Conservation (phyloP, 2,113 vertebrate species). For the Sitta europaea region DNA sequence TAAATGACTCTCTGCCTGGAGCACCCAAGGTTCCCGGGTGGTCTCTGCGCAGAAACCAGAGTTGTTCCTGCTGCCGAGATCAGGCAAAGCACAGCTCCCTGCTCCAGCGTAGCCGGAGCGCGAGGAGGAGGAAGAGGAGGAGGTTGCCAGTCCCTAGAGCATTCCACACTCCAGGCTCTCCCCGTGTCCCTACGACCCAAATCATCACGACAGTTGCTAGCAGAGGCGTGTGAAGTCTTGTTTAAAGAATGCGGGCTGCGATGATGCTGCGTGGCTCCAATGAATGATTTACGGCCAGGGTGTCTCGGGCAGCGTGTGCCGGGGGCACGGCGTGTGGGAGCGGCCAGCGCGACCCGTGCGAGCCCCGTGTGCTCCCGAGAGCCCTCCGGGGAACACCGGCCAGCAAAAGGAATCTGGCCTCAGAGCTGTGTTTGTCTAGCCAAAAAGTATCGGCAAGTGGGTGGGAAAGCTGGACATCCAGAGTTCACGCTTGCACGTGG, state of each 20-base stretch:
- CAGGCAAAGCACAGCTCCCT: background rate
- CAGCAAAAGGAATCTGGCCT: background rate
- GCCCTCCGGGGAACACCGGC: background rate
- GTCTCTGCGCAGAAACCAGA: background rate
- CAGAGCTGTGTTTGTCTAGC: background rate
- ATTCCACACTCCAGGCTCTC: background rate
- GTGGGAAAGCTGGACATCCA: background rate
- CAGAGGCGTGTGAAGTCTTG: background rate
- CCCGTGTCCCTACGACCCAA: background rate
- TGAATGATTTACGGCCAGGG: background rate
- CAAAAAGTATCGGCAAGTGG: background rate
- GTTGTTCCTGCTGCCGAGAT: background rate
- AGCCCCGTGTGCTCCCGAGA: background rate
- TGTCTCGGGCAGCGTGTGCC: background rate
- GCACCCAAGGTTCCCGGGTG: slow-evolving; percentile 39
- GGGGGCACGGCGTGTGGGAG: background rate
- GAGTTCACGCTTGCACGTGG: background rate
- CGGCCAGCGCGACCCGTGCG: background rate
- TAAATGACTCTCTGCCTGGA: slow-evolving; percentile 42
- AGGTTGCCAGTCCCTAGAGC: background rate
- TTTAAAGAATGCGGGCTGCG: background rate
- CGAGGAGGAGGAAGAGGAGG: background rate
- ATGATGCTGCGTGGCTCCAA: background rate
- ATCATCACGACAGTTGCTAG: background rate
- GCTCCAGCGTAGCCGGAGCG: accelerated